A percentile compares a stretch with the other conserved stretches of the same genome.
phyloP scores from a whole-genome alignment of 2,888 invertebrate species.

The Hydroisotoma schaefferi region DNA sequence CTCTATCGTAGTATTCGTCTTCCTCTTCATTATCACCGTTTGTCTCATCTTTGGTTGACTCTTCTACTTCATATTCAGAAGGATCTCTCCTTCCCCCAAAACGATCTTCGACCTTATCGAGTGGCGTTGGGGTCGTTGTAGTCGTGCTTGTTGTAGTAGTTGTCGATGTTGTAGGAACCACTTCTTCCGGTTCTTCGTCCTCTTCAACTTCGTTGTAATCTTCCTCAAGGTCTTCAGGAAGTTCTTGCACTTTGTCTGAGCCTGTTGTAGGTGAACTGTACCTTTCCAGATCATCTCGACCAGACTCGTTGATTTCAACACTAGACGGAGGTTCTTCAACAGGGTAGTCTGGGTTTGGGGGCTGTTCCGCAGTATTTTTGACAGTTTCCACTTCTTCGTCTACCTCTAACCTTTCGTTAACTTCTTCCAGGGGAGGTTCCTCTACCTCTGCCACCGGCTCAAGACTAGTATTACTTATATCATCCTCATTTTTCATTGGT shows the following conservation, averaged over 20 bases:
- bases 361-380: not conserved
- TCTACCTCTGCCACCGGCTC: slow-evolving; percentile 22
- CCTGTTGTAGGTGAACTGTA: slow-evolving; percentile 19
- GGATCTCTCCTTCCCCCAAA: slow-evolving; percentile 21
- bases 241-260: slow-evolving; percentile 14
- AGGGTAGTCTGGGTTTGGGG: slow-evolving; percentile 3
- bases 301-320: slow-evolving; percentile 41
- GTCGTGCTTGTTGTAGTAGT: slow-evolving; percentile 16
- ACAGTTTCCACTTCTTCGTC: not conserved
- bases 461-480: slow-evolving; percentile 17
- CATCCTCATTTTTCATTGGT: slow-evolving; percentile 10
- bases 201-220: slow-evolving; percentile 24
- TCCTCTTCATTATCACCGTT: slow-evolving; percentile 21
- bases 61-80: slow-evolving; percentile 25
- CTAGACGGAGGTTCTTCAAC: slow-evolving; percentile 25
- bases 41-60: slow-evolving; percentile 18
- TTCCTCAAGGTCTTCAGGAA: slow-evolving; percentile 20
- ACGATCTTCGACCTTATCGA: not conserved
- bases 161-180: slow-evolving; percentile 2
- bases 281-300: slow-evolving; percentile 42
- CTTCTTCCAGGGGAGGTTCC: slow-evolving; percentile 23
- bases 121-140: slow-evolving; percentile 8
- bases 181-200: slow-evolving; percentile 12
- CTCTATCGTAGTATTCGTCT: slow-evolving; percentile 6
- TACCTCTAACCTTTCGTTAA: not conserved